Evolutionary conservation across 2,113 vertebrate genomes (phyloP).

Genomic region (Rhinolophus ferrumequinum): DNA sequence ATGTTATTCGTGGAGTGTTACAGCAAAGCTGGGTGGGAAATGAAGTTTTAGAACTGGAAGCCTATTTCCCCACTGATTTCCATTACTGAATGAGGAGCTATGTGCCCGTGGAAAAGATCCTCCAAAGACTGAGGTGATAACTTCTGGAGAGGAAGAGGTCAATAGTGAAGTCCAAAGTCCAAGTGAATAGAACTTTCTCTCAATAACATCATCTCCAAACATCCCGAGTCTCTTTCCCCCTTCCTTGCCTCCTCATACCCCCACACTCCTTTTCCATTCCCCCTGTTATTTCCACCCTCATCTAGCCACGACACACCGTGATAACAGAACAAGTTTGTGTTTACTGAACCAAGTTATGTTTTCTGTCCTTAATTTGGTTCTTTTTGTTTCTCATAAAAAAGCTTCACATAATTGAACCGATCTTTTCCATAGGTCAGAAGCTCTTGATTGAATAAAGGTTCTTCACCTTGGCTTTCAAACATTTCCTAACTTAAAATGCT

Average conservation of each 20-base stretch:
- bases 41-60: conserved; percentile 82
- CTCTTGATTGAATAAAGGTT: conserved; percentile 61
- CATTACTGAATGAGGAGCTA: conserved; percentile 81
- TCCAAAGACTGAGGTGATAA: conserved; percentile 81
- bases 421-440: conserved; percentile 81
- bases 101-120: conserved; percentile 82
- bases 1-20: conserved; percentile 82
- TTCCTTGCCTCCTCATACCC: conserved; percentile 48
- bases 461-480: conserved; percentile 57
- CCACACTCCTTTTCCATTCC: conserved; percentile 57
- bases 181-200: conserved; percentile 78
- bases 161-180: conserved; percentile 81
- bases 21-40: conserved; percentile 83
- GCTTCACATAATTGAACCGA: conserved; percentile 64
- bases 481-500: conserved; percentile 55
- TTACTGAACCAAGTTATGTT: conserved; percentile 48
- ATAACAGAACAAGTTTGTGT: conserved; percentile 45
- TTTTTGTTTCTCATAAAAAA: conserved; percentile 62
- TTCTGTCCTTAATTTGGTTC: conserved; percentile 42
- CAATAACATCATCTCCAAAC: conserved; percentile 74
- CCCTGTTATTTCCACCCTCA: conserved; percentile 51
- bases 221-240: conserved; percentile 62
- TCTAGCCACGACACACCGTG: conserved; percentile 36
- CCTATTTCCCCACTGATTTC: conserved; percentile 82
- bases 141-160: conserved; percentile 81